Evolutionary conservation across 1,140 invertebrate species (phyloP), one percentile per base, ranked within the genome.

Genomic region (Drosophila ironensis): DNA sequence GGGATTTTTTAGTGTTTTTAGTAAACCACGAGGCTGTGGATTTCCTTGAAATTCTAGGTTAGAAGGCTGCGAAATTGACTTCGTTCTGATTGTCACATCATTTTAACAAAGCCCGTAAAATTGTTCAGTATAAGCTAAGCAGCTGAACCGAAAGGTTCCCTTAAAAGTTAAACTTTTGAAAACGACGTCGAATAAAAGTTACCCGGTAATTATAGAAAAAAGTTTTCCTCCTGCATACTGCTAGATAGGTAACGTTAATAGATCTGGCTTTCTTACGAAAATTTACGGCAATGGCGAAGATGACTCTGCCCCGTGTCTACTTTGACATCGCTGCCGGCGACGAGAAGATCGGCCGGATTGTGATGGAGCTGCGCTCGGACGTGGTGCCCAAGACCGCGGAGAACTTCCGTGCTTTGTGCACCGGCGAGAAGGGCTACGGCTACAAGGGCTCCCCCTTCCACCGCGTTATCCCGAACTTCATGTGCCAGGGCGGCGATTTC

Each of bases 401-500:
- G 90, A 98, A 98, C 90, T 98, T 98, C 93, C 93, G 96, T 41
- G 94, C 95, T 1, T 92, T 98, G 0, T 98, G 97, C 91, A 98
- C 96, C 24, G 96, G 96, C 4, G 97, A 98, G 76, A 97, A 94
- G 80, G 97, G 97, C 19, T 98, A 96, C 88, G 97, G 97, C 1
- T 98, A 96, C 92, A 97, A 97, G 91, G 94, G 94, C 19, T 96
- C 94, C 81, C 94, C 92, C 45, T 98, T 98, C 92, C 97, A 98
- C 90, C 94, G 98, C 67, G 94, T 99, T 44, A 98, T 99, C 84
- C 98, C 98, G 53, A 97, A 98, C 88, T 99, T 99, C 92, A 98
- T 98, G 97, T 96, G 96, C 89, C 98, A 99, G 91, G 95, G 96
- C 22, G 97, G 97, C 59, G 97, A 98, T 89, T 98, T 98, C 86